Evolutionary conservation across 2,113 vertebrate genomes (phyloP).

Genomic region (Hylia prasina): DNA sequence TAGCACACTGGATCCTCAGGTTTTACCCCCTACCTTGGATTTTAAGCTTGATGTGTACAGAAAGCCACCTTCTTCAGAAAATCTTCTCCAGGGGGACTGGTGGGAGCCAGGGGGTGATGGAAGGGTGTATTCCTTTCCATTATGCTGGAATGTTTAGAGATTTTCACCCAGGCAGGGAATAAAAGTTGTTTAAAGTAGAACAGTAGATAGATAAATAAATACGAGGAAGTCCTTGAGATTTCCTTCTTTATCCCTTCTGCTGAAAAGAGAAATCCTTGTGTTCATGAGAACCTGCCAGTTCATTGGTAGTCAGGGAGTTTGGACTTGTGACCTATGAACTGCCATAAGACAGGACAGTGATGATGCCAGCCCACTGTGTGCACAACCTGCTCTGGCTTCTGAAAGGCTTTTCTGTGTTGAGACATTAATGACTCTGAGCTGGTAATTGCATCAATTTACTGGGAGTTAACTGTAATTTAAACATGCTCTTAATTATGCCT

Average conservation of each 20-base stretch:
- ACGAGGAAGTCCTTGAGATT: background rate
- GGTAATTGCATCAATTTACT: constrained; percentile 2
- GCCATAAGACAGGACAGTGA: background rate
- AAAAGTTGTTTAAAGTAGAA: background rate
- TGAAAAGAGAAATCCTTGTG: background rate
- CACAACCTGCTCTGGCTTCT: background rate
- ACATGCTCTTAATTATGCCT: background rate
- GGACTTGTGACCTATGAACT: background rate
- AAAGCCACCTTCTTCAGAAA: background rate
- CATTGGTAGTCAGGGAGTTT: background rate
- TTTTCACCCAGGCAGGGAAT: background rate
- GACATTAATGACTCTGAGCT: background rate
- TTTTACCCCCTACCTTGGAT: background rate
- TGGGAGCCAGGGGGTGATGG: no score
- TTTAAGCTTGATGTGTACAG: background rate
- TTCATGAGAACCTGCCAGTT: background rate
- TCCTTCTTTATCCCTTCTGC: background rate
- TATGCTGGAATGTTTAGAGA: background rate
- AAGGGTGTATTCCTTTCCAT: background rate
- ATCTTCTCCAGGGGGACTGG: background rate
- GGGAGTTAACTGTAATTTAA: constrained; percentile 24
- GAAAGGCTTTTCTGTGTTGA: background rate
- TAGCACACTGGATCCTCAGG: background rate
- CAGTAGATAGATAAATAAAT: background rate
- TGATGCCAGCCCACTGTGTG: background rate